Evolutionary conservation across 2,888 invertebrate species (phyloP).

Genomic region (Hipparchia semele): DNA sequence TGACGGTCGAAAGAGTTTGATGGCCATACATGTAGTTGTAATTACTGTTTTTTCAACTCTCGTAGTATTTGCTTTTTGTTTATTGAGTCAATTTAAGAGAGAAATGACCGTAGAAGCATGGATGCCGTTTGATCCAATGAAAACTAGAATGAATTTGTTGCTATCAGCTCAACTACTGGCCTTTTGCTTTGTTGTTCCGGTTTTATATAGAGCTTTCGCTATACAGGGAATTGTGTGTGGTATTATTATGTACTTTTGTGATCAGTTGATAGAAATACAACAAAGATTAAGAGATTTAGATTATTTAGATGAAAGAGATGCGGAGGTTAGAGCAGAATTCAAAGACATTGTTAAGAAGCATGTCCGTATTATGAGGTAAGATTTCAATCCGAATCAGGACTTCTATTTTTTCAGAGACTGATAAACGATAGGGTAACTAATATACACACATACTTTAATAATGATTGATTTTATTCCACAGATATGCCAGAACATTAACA

Average conservation of each 20-base stretch:
- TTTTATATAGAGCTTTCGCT: slow-evolving; percentile 57
- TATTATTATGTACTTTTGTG: slow-evolving; percentile 66
- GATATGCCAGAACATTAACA: slow-evolving; percentile 59
- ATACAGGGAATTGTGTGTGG: slow-evolving; percentile 70
- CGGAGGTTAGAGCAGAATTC: slow-evolving; percentile 49
- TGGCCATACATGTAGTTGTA: slow-evolving; percentile 51
- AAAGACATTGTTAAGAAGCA: slow-evolving; percentile 63
- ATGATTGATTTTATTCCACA: slow-evolving; percentile 39
- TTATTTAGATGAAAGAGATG: slow-evolving; percentile 49
- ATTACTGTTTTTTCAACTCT: slow-evolving; percentile 48
- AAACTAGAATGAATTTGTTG: slow-evolving; percentile 53
- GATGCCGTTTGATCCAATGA: slow-evolving; percentile 66
- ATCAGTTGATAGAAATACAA: slow-evolving; percentile 64
- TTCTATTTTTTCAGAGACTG: too few species aligned
- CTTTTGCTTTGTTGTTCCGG: slow-evolving; percentile 51
- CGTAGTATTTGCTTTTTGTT: slow-evolving; percentile 50
- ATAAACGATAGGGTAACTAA: background rate
- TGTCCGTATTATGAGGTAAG: slow-evolving; percentile 64
- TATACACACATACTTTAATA: background rate
- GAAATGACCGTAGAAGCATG: slow-evolving; percentile 64
- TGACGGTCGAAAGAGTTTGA: slow-evolving; percentile 52
- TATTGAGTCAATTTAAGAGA: slow-evolving; percentile 52
- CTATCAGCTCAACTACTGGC: slow-evolving; percentile 54
- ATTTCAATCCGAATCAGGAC: background rate
- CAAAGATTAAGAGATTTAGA: slow-evolving; percentile 50